Evolutionary conservation across 2,888 invertebrate species (phyloP), one percentile per base, ranked within the genome.

Genomic region (Enchytraeus crypticus): DNA sequence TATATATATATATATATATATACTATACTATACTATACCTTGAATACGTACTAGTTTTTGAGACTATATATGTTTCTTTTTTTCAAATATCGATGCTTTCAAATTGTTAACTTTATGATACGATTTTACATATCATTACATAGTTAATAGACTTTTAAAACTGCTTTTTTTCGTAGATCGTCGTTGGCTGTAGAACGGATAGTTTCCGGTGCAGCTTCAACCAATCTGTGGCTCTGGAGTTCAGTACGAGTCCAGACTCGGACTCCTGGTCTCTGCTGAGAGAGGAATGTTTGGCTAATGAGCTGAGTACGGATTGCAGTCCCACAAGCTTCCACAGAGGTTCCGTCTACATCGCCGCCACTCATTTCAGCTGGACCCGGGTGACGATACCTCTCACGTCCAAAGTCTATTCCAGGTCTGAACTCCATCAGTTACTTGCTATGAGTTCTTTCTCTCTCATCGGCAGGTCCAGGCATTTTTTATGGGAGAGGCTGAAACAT

Each of bases 351-450:
- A 69, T 69, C 3, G 69, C 75, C 3, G 73, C 76, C 27, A 68
- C 72, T 0, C 70, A 72, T 59, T 71, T 72, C 0, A 61, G 66
- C 21, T 80, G 80, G 80, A 75, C 74, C 1, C 66, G 78, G 33
- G 71, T 79, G 47, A 78, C 77, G 23, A 69, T 79, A 18, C 69
- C 70, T 5, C 68, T 80, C 3, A 74, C 77, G 3, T 74, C 74
- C 49, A 77, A 75, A 64, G 74, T 74, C 2, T 76, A 72, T 68
- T 77, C 79, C 1, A 74, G 76, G 79, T 79, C 34, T 32, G 54
- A 34, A 26, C n/a, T n/a, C n/a, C n/a, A n/a, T n/a, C n/a, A n/a
- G n/a, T n/a, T n/a, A n/a, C n/a, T n/a, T n/a, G n/a, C n/a, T n/a
- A n/a, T n/a, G n/a, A n/a, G n/a, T n/a, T n/a, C n/a, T n/a, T n/a